Evolutionary conservation across 37 sponge, comb jelly and placozoan genomes (phyloP), one percentile per base, ranked within the genome.

Genomic region (Corticium candelabrum): DNA sequence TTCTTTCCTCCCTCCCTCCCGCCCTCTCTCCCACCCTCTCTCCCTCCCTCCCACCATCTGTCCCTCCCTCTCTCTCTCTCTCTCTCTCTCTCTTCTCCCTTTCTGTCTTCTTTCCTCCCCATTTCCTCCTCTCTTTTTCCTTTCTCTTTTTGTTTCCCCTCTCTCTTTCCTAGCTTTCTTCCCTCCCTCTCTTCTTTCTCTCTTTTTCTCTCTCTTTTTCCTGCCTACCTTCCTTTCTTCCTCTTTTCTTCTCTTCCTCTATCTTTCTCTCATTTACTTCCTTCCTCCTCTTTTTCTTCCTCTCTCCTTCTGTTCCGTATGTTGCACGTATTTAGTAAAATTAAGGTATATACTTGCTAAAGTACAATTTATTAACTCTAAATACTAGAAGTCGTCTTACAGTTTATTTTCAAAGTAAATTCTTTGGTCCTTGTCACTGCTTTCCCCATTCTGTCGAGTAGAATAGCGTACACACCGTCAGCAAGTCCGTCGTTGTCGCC

Each of bases 61-160:
- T 74, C 81, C 27, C 74, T 74, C 74, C 38, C 74, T 38, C 81
- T 80, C 74, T 74, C 81, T 37, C 74, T 80, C 81, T 37, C 74
- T 80, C 81, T 21, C n/a, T n/a, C n/a, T n/a, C n/a, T n/a, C n/a
- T n/a, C n/a, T n/a, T n/a, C n/a, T n/a, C n/a, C n/a, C n/a, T n/a
- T n/a, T n/a, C n/a, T n/a, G n/a, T n/a, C n/a, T n/a, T n/a, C n/a
- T n/a, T n/a, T n/a, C n/a, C n/a, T n/a, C n/a, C n/a, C n/a, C n/a
- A n/a, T n/a, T n/a, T n/a, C n/a, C n/a, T n/a, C n/a, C n/a, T n/a
- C n/a, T n/a, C n/a, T n/a, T n/a, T n/a, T n/a, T n/a, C n/a, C n/a
- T n/a, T n/a, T n/a, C n/a, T n/a, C n/a, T n/a, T n/a, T n/a, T n/a
- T n/a, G n/a, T n/a, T 43, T 11, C 11, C 56, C 5, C 11, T 43